A percentile compares a stretch with the other conserved stretches of the same genome.
Conservation (phyloP, 2,113 vertebrate species). For the Camelus bactrianus region DNA sequence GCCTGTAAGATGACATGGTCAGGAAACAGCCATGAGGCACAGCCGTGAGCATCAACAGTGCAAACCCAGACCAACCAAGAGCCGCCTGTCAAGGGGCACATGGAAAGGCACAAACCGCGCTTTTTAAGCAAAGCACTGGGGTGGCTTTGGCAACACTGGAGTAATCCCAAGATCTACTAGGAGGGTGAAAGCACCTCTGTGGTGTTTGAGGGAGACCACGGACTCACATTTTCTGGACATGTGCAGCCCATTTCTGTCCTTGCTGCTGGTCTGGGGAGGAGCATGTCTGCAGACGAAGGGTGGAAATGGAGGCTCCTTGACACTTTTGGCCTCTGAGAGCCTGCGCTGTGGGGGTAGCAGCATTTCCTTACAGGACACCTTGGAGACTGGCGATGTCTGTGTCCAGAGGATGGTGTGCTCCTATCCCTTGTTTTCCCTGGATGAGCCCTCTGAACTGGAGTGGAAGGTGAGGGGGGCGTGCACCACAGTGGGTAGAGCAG, state of each 20-base stretch:
- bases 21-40: not conserved
- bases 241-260: not conserved
- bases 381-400: not conserved
- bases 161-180: not conserved
- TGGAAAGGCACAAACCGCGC: not conserved
- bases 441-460: not conserved
- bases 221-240: not conserved
- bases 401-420: not conserved
- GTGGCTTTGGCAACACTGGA: not conserved
- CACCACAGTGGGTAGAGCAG: accelerated
- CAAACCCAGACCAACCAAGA: not conserved
- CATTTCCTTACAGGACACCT: not conserved
- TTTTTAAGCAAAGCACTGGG: not conserved
- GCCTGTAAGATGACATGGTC: not conserved
- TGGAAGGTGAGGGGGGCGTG: not conserved
- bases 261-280: not conserved
- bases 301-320: not conserved
- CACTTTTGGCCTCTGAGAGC: not conserved
- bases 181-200: not conserved
- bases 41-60: accelerated
- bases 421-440: not conserved
- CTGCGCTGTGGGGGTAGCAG: not conserved
- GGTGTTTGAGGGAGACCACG: not conserved
- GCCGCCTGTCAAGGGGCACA: not conserved
- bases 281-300: not conserved